A percentile compares a stretch with the other conserved stretches of the same genome.
Conservation (phyloP, 2,888 invertebrate species). For the Aphodius sticticus region DNA sequence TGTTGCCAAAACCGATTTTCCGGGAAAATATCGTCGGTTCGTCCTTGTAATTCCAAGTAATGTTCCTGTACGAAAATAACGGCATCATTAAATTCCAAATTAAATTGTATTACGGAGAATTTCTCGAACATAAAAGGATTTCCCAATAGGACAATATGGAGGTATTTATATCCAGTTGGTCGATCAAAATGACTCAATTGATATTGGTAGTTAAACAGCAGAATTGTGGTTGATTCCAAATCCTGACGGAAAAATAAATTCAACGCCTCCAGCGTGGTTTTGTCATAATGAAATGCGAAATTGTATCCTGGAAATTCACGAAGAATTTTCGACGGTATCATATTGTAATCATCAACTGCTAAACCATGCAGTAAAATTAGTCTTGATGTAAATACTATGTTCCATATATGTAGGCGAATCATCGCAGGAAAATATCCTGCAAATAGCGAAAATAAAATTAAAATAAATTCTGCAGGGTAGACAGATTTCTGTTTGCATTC, state of each 20-base stretch:
- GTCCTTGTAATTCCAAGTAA: background rate
- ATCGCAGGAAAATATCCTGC: background rate
- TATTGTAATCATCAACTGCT: background rate
- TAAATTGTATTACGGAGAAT: constrained; percentile 26
- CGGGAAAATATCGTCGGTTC: background rate
- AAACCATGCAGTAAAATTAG: background rate
- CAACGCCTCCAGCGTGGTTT: constrained; percentile 17
- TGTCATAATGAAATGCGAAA: constrained; percentile 34
- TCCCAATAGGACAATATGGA: constrained; percentile 30
- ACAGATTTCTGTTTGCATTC: background rate
- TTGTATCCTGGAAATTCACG: constrained; percentile 31
- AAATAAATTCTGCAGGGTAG: background rate
- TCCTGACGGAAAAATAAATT: constrained; percentile 12
- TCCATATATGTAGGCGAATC: background rate
- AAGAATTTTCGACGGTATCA: constrained; percentile 19
- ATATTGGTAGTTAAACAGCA: constrained; percentile 31
- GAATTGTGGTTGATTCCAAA: background rate
- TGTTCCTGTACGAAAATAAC: constrained; percentile 30
- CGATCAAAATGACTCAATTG: constrained; percentile 9
- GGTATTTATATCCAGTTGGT: constrained; percentile 29
- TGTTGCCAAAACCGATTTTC: constrained; percentile 29
- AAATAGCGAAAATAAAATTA: background rate
- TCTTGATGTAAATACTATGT: background rate
- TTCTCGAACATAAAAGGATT: constrained; percentile 31
- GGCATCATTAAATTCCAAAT: constrained; percentile 30